phyloP scores from a whole-genome alignment of 2,888 invertebrate genomes.

The Yponomeuta malinellus region DNA sequence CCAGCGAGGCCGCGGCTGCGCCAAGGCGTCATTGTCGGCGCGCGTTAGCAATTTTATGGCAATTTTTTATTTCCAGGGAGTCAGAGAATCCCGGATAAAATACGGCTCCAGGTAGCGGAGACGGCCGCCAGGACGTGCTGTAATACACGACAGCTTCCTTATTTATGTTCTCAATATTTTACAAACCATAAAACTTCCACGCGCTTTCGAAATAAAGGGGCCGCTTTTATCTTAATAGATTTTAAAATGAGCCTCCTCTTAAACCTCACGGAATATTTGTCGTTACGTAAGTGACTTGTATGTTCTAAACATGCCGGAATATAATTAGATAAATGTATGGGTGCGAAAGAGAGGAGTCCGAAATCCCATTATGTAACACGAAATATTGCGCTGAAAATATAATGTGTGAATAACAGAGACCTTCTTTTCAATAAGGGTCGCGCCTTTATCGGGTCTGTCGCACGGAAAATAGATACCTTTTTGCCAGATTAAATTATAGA shows the following conservation, averaged over 20 bases:
- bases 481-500: constrained; percentile 61
- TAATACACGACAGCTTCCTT: constrained; percentile 66
- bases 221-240: constrained; percentile 66
- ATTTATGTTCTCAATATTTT: constrained; percentile 73
- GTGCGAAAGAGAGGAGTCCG: constrained; percentile 34
- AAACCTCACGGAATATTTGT: neutral
- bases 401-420: constrained; percentile 52
- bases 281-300: neutral
- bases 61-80: constrained; percentile 60
- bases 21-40: constrained; percentile 20
- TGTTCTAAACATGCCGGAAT: too few relatives aligned
- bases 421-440: constrained; percentile 56
- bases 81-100: constrained; percentile 65
- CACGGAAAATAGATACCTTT: constrained; percentile 61
- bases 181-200: constrained; percentile 70
- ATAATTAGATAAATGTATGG: constrained; percentile 3
- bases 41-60: constrained; percentile 49
- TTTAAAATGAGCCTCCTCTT: constrained; percentile 28
- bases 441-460: constrained; percentile 44
- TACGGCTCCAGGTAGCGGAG: constrained; percentile 55
- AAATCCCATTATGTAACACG: constrained; percentile 33
- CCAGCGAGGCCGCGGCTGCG: neutral
- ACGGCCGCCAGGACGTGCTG: constrained; percentile 55
- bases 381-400: constrained; percentile 50
- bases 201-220: constrained; percentile 60